Conservation (phyloP, 2,888 invertebrate genomes). For the Acanthosepion pharaonis region DNA sequence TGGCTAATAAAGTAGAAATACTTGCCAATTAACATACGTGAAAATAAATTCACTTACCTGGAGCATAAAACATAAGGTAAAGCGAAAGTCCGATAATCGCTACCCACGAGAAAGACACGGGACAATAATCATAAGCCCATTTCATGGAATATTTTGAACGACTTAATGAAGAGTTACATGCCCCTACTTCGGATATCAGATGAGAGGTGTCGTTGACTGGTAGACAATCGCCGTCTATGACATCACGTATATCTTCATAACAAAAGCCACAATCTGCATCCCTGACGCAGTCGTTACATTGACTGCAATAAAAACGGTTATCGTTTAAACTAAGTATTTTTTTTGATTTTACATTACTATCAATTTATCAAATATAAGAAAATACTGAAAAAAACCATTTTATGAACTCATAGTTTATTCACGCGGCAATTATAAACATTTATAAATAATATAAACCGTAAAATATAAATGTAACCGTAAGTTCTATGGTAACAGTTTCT, state of each 20-base stretch:
- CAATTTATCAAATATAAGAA: too few relatives aligned
- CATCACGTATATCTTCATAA: slow-evolving; percentile 60
- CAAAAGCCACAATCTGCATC: slow-evolving; percentile 76
- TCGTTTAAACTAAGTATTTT: too few relatives aligned
- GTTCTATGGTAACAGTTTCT: too few relatives aligned
- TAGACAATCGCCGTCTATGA: slow-evolving; percentile 69
- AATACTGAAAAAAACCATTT: too few relatives aligned
- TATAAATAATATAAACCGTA: too few relatives aligned
- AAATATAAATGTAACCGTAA: too few relatives aligned
- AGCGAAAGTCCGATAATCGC: slow-evolving; percentile 72
- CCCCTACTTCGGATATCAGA: slow-evolving; percentile 50
- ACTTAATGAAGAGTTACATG: slow-evolving; percentile 50
- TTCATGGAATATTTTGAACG: slow-evolving; percentile 41
- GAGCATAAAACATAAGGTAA: slow-evolving; percentile 75
- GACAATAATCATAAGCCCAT: slow-evolving; percentile 75
- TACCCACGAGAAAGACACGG: slow-evolving; percentile 71
- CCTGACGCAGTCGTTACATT: slow-evolving; percentile 60
- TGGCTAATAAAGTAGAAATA: too few relatives aligned
- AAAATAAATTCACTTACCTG: slow-evolving; percentile 63
- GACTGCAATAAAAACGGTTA: slow-evolving; percentile 50
- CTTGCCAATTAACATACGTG: too few relatives aligned
- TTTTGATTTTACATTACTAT: too few relatives aligned
- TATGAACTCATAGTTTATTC: too few relatives aligned
- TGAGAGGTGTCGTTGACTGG: not conserved
- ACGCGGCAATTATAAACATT: too few relatives aligned